Base-by-base conservation (phyloP, 2,888 invertebrate genomes). In the Perizoma flavofasciatum region DNA sequence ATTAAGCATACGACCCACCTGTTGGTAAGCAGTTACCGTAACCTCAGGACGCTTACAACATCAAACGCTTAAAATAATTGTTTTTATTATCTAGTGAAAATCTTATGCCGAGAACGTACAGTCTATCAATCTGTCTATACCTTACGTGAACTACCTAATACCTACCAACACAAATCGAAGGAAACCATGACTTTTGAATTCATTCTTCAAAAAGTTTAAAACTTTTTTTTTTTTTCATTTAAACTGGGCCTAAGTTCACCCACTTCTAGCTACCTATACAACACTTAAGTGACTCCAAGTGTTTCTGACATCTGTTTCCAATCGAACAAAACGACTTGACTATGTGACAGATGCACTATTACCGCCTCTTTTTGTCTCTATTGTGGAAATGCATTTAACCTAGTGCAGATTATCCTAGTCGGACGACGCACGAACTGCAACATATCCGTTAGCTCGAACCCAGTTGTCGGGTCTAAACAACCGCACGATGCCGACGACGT, bases 301-400 rank as follows among this genome's bases (percentile, higher is more conserved):
- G 45, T n/a, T 32, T 44, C 9, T 5, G 11, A 22, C 61, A 60
- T 60, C 47, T 60, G 59, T 55, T 55, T 47, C 50, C 50, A 43
- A 59, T 45, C 22, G 45, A 45, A 22, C 45, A 22, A 32, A 32
- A 32, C 32, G n/a, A 9, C 7, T 45, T 22, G 32, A 22, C 6
- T 8, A 32, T 32, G 45, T 45, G 32, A 32, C 22, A 45, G 5
- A 10, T 41, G 41, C 45, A 45, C 11, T 45, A 5, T 45, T 32
- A 32, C 7, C 22, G 9, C 3, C 6, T 22, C 6, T 45, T 45
- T 22, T 32, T 32, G 22, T 10, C 3, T n/a, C 11, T 45, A 32
- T 45, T 45, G 4, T 32, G 22, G 22, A 32, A 49, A 49, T 11
- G 5, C 40, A 40, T 39, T 41, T 9, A 41, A 40, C 54, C 54